A percentile compares a stretch with the other conserved stretches of the same genome.
These are phyloP conservation scores for Periophthalmodon schlosseri DNA, from an alignment of 2,113 vertebrate species.

Conservation along the genomic window DNA sequence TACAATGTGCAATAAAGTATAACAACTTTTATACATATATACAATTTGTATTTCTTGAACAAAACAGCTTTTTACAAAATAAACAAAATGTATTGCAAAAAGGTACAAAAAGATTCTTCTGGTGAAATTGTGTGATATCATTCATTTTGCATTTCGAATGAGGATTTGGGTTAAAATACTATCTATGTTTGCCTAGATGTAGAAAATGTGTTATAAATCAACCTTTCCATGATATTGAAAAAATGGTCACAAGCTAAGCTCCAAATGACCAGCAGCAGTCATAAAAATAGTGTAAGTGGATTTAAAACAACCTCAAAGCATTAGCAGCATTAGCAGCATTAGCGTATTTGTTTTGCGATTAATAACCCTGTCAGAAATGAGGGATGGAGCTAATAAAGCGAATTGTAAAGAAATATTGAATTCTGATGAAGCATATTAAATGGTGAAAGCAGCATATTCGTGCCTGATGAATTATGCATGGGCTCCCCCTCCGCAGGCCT, in stretches of 20 bases:
- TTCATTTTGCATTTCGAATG: no score
- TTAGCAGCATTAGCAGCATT: neutral
- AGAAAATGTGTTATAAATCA: no score
- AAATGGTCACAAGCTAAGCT: neutral
- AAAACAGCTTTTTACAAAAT: no score
- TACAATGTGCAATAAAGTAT: no score
- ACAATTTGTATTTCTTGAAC: no score
- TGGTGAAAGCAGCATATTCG: constrained; percentile 62
- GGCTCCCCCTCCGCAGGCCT: constrained; percentile 42
- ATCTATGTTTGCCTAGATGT: no score
- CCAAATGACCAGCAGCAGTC: neutral
- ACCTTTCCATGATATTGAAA: no score
- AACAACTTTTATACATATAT: no score
- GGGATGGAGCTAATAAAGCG: neutral
- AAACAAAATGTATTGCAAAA: no score
- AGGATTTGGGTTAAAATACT: no score
- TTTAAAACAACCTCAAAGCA: constrained; percentile 5
- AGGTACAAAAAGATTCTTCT: no score
- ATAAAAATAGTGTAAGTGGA: neutral
- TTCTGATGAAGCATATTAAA: constrained; percentile 57
- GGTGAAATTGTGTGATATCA: no score
- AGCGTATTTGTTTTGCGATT: neutral
- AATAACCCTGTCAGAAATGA: constrained; percentile 16
- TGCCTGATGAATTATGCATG: constrained; percentile 65
- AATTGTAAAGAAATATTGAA: constrained; percentile 31